A percentile compares a stretch with the other conserved stretches of the same genome.
phyloP scores from a whole-genome alignment of 92 coral and sea anemone species.

The Anthopleura xanthogrammica region DNA sequence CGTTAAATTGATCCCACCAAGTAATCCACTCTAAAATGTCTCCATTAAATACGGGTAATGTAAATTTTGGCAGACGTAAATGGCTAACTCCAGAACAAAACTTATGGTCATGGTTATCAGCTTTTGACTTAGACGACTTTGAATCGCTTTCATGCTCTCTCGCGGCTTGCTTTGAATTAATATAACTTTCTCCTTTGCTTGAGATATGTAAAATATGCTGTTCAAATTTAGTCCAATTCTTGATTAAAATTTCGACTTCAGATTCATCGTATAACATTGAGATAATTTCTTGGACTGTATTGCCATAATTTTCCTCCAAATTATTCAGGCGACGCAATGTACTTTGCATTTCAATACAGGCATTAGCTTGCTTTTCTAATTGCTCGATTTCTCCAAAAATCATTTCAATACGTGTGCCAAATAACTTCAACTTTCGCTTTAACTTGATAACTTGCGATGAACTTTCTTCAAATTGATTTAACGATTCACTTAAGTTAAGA shows the following conservation, averaged over 20 bases:
- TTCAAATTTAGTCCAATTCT: neutral
- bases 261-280: neutral
- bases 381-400: neutral
- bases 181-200: neutral
- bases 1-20: conserved; percentile 22
- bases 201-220: neutral
- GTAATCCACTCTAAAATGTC: conserved; percentile 24
- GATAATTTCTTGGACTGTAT: neutral
- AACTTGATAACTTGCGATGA: too few species aligned
- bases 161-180: neutral
- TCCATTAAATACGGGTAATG: conserved; percentile 11
- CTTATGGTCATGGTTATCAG: neutral
- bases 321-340: neutral
- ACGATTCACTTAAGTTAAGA: too few species aligned
- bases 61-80: conserved; percentile 4
- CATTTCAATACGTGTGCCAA: conserved; percentile 21
- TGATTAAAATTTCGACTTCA: neutral
- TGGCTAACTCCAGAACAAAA: neutral
- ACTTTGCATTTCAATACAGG: neutral
- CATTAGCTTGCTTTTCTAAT: neutral
- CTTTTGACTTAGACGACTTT: neutral
- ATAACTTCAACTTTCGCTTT: conserved; percentile 30
- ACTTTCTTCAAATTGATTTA: too few species aligned
- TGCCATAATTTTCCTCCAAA: neutral
- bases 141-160: neutral